Conservation (phyloP, 2,113 vertebrate genomes). For the Gulo gulo region DNA sequence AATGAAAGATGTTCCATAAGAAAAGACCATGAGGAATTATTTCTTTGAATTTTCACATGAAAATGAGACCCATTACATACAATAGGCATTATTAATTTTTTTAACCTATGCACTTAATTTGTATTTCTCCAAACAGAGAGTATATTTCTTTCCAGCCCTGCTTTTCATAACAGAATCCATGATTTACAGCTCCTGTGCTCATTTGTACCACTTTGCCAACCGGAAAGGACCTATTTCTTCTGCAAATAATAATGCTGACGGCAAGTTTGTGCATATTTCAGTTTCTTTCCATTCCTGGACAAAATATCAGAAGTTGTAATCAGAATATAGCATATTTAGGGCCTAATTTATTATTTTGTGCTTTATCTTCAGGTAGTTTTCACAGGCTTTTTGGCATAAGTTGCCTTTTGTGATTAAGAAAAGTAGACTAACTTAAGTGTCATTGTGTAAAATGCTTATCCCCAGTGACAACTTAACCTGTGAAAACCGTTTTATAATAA, state of each 20-base stretch:
- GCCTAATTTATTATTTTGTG: background rate
- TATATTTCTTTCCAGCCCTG: background rate
- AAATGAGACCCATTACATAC: background rate
- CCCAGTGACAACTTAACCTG: background rate
- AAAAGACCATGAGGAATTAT: background rate
- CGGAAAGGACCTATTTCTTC: background rate
- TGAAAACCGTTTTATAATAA: background rate
- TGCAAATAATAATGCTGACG: background rate
- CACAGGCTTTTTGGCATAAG: background rate
- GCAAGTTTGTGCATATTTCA: slow-evolving; percentile 25
- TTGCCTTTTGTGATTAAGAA: background rate
- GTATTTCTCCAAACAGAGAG: background rate
- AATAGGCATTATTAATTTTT: background rate
- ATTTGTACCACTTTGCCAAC: background rate
- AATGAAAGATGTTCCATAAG: background rate
- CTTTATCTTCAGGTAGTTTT: background rate
- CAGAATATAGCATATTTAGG: background rate
- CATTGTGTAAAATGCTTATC: background rate
- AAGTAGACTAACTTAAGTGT: background rate
- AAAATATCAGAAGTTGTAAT: background rate
- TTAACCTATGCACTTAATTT: slow-evolving; percentile 21
- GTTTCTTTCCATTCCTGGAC: background rate
- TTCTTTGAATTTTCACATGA: background rate
- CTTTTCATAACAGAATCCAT: background rate
- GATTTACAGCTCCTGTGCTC: background rate